Evolutionary conservation across 2,113 vertebrate species (phyloP), one percentile per base, ranked within the genome.

Genomic region (Rhea pennata): DNA sequence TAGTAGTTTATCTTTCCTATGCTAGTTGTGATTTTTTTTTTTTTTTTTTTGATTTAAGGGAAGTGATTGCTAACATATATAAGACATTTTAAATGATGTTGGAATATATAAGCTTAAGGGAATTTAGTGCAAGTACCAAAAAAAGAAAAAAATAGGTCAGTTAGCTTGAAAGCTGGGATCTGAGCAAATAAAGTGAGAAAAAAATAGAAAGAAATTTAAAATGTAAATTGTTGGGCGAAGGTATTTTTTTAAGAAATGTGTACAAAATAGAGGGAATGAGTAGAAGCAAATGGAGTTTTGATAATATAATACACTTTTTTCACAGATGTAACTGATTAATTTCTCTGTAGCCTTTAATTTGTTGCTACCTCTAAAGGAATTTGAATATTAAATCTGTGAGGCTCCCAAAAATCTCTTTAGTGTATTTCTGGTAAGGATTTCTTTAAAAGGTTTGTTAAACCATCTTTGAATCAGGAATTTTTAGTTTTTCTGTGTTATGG

Each of bases 61-160:
- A 58, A 70, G 8, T 72, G 61, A 84, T 92, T 94, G 61, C 39
- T 61, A 75, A 54, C 64, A 40, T 79, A 44, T 10, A 80, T 72
- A 83, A 92, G 85, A 71, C 87, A 67, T 94, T 91, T 93, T 70
- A 90, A 93, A 85, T 42, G 70, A 31, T 93, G 71, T 79, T 0
- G 0, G 82, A 83, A 48, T 73, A 97, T 92, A 94, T 67, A 92
- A 96, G 85, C 92, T 95, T 93, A 94, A 86, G 92, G 82, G 94
- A 96, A 94, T 95, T 96, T 93, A 80, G 85, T 84, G 82, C 67
- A 90, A 95, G 85, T 84, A 92, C 92, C 87, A 94, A 95, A 95
- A 95, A 72, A 94, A 95, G 93, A 93, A 86, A 93, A 97, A 97
- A 97, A 92, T 97, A 95, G 96, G 96, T 94, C 96, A 95, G 78